A percentile compares a stretch with the other conserved stretches of the same genome.
Conservation (phyloP, 2,797 vertebrate genomes). For the Enteromius treurensis region DNA sequence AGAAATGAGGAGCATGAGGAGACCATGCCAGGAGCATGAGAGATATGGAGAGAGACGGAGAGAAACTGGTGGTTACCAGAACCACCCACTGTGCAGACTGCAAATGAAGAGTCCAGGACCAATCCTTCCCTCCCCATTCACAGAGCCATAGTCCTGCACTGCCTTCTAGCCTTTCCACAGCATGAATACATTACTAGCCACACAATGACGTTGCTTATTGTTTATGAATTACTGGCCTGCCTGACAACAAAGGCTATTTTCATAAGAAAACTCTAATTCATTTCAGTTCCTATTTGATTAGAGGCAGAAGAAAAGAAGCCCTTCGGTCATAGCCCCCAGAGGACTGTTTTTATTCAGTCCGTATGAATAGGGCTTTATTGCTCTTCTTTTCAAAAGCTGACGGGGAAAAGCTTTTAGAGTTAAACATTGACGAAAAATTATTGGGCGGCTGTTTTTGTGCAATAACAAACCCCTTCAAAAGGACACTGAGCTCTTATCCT, state of each 20-base stretch:
- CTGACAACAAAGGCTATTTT: constrained; percentile 93
- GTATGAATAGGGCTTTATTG: constrained; percentile 89
- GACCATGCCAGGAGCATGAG: constrained; percentile 17
- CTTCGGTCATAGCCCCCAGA: constrained; percentile 85
- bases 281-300: constrained; percentile 94
- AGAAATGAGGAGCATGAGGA: constrained; percentile 12
- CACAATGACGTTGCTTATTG: constrained; percentile 92
- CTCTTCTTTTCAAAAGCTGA: constrained; percentile 90
- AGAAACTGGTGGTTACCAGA: constrained; percentile 47
- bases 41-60: constrained; percentile 21
- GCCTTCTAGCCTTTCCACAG: constrained; percentile 79
- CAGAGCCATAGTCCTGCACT: constrained; percentile 60
- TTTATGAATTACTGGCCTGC: constrained; percentile 93
- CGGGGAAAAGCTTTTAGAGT: constrained; percentile 91
- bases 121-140: constrained; percentile 59
- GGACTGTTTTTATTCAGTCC: constrained; percentile 89
- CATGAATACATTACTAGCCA: constrained; percentile 92
- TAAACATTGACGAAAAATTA: constrained; percentile 94
- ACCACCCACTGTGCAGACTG: constrained; percentile 55
- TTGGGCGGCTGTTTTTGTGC: constrained; percentile 88
- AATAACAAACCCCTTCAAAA: constrained; percentile 78
- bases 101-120: constrained; percentile 58
- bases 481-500: constrained; percentile 88
- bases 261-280: constrained; percentile 93
- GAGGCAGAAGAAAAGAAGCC: constrained; percentile 88